These are phyloP conservation scores for Pimephales promelas DNA, from an alignment of 2,113 vertebrate species.

Conservation along the genomic window DNA sequence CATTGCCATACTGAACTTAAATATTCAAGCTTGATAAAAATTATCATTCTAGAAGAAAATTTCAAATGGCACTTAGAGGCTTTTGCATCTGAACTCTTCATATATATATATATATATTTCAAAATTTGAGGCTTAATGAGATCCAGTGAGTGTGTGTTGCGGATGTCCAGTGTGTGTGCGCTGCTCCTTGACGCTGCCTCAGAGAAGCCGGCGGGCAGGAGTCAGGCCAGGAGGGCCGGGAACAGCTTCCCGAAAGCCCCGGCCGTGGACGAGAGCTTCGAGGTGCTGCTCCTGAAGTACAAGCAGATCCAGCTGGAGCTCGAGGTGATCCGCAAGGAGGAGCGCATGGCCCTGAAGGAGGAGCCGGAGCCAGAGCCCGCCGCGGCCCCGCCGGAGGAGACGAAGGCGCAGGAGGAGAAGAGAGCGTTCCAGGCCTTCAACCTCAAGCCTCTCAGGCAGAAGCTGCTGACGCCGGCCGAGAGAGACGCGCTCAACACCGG, in stretches of 20 bases:
- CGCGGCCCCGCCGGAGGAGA: constrained; percentile 76
- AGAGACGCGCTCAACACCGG: constrained; percentile 78
- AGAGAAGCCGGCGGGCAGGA: constrained; percentile 85
- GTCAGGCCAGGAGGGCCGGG: constrained; percentile 77
- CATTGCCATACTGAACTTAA: too few species aligned
- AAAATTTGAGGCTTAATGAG: too few species aligned
- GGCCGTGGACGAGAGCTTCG: constrained; percentile 90
- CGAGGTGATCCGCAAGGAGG: constrained; percentile 94
- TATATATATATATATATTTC: too few species aligned
- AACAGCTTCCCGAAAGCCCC: constrained; percentile 79
- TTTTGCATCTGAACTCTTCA: too few species aligned
- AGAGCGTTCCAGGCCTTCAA: constrained; percentile 94
- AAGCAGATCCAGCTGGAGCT: constrained; percentile 96
- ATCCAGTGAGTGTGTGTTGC: too few species aligned
- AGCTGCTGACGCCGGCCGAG: constrained; percentile 81
- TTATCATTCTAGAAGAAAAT: too few species aligned
- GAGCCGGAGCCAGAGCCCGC: constrained; percentile 67
- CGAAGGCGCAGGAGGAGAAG: constrained; percentile 73
- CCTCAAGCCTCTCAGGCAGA: constrained; percentile 91
- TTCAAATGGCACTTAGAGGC: too few species aligned
- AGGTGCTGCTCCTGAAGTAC: constrained; percentile 93
- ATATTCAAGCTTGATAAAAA: too few species aligned
- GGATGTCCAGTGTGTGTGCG: too few species aligned
- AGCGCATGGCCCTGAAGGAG: constrained; percentile 85
- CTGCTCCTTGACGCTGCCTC: constrained; percentile 72